Base-by-base conservation (phyloP, 2,113 vertebrate genomes). In the Hemiscyllium ocellatum region DNA sequence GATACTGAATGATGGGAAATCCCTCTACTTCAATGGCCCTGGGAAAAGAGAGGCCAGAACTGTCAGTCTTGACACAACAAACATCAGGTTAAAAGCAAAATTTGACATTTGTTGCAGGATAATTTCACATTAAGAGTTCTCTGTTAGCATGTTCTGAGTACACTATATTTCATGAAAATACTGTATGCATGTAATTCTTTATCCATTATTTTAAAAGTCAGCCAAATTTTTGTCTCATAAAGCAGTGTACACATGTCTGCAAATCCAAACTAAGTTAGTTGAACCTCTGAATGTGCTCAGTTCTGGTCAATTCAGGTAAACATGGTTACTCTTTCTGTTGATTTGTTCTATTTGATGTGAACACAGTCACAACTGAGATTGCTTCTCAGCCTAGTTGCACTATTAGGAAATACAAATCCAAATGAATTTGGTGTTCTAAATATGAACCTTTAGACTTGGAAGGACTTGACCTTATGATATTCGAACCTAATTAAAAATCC, bases 11-110 rank as follows among this genome's bases (percentile, higher is more conserved):
- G 98, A 99, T 0, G 98, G 99, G 78, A 99, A 98, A 96, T 98
- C 98, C 86, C 98, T 99, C 96, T 99, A 99, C 97, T 99, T 99
- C 97, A 98, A 96, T 95, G 98, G 99, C 78, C 97, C 98, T 19
- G 99, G 99, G 72, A 98, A 98, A 96, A 98, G 99, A 96, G 99
- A 99, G 96, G 99, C 98, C 0, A 98, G 97, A 96, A 99, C 99
- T 2, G 97, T 98, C 42, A 98, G 98, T 10, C 97, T 99, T 95
- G 99, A 99, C 96, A 99, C 99, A 96, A 99, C 98, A 80, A 98
- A 98, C 96, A 99, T 98, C 96, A 98, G 99, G 99, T 99, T 95
- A 97, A 96, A 95, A 94, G 42, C 96, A 83, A 86, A 95, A 94
- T 83, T 95, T 85, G 95, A 85, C 37, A 47, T 52, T 72, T 52